Conservation (phyloP, 2,797 vertebrate genomes). For the Aselliscus stoliczkanus region DNA sequence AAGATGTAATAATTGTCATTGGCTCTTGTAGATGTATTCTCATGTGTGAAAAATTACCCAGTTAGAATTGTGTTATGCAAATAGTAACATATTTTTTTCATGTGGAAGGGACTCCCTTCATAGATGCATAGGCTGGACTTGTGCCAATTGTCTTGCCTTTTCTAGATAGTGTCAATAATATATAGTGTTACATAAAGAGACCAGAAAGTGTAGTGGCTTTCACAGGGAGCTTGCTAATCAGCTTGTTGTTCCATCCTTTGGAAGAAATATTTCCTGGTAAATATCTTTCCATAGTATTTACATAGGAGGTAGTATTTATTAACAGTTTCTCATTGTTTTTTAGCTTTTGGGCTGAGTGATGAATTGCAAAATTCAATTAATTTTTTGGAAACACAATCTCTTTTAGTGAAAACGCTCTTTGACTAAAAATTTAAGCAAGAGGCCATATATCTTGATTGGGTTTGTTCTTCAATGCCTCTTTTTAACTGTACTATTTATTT, state of each 20-base stretch:
- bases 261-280: not conserved
- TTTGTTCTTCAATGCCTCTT: not conserved
- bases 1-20: constrained; percentile 38
- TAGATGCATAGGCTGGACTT: not conserved
- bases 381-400: not conserved
- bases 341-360: not conserved
- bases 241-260: not conserved
- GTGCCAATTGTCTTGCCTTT: not conserved
- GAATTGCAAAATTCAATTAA: not conserved
- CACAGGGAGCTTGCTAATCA: not conserved
- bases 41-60: not conserved
- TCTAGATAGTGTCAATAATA: not conserved
- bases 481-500: not conserved
- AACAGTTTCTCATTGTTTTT: not conserved
- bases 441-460: not conserved
- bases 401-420: not conserved
- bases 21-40: constrained; percentile 29
- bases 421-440: not conserved
- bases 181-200: not conserved
- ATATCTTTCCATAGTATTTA: not conserved
- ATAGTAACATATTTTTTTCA: not conserved
- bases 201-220: not conserved
- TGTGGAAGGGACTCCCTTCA: not conserved
- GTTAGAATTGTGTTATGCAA: constrained; percentile 39
- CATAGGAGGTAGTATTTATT: not conserved